These are phyloP conservation scores for Anolis sagrei DNA, from an alignment of 2,113 vertebrate species.

Conservation along the genomic window DNA sequence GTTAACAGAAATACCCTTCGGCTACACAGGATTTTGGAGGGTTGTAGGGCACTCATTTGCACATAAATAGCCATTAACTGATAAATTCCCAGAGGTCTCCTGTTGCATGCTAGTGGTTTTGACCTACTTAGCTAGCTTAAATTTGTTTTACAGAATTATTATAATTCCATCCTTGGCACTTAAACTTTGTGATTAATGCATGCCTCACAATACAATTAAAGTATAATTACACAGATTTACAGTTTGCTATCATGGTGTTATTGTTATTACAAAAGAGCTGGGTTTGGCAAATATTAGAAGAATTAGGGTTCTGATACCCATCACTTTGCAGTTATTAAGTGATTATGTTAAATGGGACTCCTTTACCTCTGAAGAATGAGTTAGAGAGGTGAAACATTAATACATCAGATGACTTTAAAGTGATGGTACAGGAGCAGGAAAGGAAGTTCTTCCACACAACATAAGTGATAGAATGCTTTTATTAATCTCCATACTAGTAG, in stretches of 20 bases:
- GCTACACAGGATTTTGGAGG: constrained; percentile 85
- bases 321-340: constrained; percentile 81
- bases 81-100: constrained; percentile 87
- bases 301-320: constrained; percentile 88
- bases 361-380: constrained; percentile 77
- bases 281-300: constrained; percentile 92
- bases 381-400: constrained; percentile 73
- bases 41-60: constrained; percentile 96
- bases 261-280: constrained; percentile 87
- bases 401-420: constrained; percentile 64
- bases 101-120: constrained; percentile 88
- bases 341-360: constrained; percentile 81
- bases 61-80: constrained; percentile 96
- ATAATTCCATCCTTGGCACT: constrained; percentile 91
- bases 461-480: constrained; percentile 42
- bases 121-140: constrained; percentile 95
- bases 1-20: constrained; percentile 93
- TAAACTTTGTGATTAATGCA: constrained; percentile 95
- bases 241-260: constrained; percentile 88
- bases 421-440: constrained; percentile 58
- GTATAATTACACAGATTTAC: constrained; percentile 91
- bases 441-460: constrained; percentile 47
- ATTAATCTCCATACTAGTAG: constrained; percentile 18
- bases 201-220: constrained; percentile 96
- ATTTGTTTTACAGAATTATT: constrained; percentile 94